Conservation (phyloP, 2,888 invertebrate species). For the Acleris holmiana region DNA sequence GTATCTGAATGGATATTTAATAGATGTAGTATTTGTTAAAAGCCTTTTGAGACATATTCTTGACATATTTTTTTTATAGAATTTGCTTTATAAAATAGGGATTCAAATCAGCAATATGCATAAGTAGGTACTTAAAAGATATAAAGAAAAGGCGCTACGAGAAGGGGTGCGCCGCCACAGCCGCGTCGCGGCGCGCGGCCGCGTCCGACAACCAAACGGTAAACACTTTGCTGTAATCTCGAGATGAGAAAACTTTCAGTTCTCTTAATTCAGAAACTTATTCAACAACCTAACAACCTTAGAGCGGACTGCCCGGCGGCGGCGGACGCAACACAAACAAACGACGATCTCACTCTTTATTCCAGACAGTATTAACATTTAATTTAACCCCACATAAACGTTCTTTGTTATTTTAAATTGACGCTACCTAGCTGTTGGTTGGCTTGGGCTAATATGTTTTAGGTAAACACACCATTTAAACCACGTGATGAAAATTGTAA, state of each 20-base stretch:
- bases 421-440: not conserved
- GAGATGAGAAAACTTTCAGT: slow-evolving; percentile 86
- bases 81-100: not conserved
- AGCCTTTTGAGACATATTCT: slow-evolving; percentile 1
- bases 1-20: slow-evolving; percentile 6
- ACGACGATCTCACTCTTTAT: slow-evolving; percentile 69
- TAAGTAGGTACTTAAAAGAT: not conserved
- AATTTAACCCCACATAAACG: slow-evolving; percentile 37
- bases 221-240: slow-evolving; percentile 86
- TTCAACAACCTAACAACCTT: slow-evolving; percentile 85
- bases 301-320: slow-evolving; percentile 72
- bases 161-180: slow-evolving; percentile 26
- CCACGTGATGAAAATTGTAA: no score
- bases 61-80: not conserved
- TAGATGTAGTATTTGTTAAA: slow-evolving; percentile 1
- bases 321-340: slow-evolving; percentile 80
- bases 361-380: slow-evolving; percentile 64
- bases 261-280: slow-evolving; percentile 86
- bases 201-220: slow-evolving; percentile 83
- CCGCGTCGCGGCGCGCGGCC: slow-evolving; percentile 59
- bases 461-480: not conserved
- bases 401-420: slow-evolving; percentile 18
- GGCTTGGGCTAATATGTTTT: not conserved
- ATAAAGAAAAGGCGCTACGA: slow-evolving; percentile 9
- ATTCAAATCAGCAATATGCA: not conserved